These are phyloP conservation scores for Vimba vimba DNA, from an alignment of 2,113 vertebrate genomes.

Conservation along the genomic window DNA sequence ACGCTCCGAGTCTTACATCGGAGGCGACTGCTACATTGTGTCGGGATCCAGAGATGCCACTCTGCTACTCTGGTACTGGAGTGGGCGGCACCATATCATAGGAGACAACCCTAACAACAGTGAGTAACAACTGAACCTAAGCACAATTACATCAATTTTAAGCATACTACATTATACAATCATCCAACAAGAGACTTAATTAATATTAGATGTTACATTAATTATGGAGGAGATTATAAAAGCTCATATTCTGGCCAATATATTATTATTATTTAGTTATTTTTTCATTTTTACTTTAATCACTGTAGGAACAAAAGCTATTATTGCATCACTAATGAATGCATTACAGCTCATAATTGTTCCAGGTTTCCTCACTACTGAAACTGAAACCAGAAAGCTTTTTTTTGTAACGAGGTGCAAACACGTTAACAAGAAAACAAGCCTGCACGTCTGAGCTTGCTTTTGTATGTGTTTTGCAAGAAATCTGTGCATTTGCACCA, in stretches of 20 bases:
- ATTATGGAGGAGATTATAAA: background rate
- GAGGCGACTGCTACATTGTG: constrained; percentile 97
- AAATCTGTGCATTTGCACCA: background rate
- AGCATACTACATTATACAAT: background rate
- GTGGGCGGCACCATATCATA: constrained; percentile 95
- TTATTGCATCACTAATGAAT: constrained; percentile 10
- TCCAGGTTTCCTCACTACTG: background rate
- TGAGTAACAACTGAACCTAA: constrained; percentile 74
- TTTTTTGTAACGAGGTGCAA: constrained; percentile 17
- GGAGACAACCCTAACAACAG: constrained; percentile 98
- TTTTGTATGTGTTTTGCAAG: constrained; percentile 3
- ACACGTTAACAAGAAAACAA: constrained; percentile 26
- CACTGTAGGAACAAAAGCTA: background rate
- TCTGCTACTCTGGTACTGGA: constrained; percentile 98
- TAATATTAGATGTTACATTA: background rate
- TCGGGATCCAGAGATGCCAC: constrained; percentile 96
- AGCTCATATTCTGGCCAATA: background rate
- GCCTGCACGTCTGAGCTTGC: constrained; percentile 3
- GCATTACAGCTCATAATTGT: background rate
- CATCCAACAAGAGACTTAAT: background rate
- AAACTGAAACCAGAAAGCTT: background rate
- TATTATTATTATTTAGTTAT: background rate
- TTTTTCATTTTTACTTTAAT: background rate
- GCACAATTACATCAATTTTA: background rate
- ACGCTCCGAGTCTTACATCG: constrained; percentile 96